Evolutionary conservation across 2,797 vertebrate genomes (phyloP), one percentile per base, ranked within the genome.

Genomic region (Epinephelus malabaricus): DNA sequence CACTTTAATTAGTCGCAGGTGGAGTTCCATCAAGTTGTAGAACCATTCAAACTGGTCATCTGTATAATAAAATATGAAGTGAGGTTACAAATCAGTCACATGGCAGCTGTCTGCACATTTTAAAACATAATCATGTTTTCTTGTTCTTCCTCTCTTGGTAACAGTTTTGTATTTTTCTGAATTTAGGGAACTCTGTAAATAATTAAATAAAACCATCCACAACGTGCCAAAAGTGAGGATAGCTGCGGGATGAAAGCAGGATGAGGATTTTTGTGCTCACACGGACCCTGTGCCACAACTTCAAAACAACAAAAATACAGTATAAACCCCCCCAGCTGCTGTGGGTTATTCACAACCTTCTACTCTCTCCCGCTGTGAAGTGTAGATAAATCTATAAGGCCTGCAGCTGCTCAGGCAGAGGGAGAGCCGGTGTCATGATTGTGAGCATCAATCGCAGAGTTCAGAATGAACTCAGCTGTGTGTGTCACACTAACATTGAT

Each of bases 241-340:
- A 23, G 23, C 40, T 55, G 53, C n/a, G 23, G 68, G 27, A 60
- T 55, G 13, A 61, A 58, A 74, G 66, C 2, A 54, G 58, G 51
- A 53, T 55, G 25, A 46, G 27, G 11, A 12, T 1, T 49, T 38
- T 30, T 55, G 47, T 72, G n/a, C 65, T 49, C 66, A 63, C 61
- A 46, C 12, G 60, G 13, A 69, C 53, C 2, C 15, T 15, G 23
- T 21, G 66, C 64, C 27, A 25, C 45, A 45, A 34, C 61, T 73
- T 85, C 40, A 76, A 78, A 84, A 75, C 23, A 77, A 73, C 11
- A 23, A 23, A 58, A 66, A 21, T 51, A 56, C 23, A 61, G 49
- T 5, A 1, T 2, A 13, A 75, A 30, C 8, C 23, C 68, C 19
- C 81, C 27, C 43, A 73, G 77, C 51, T 64, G 67, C 67, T 30